Base-by-base conservation (phyloP, 2,797 vertebrate genomes). In the Myripristis jacobus region DNA sequence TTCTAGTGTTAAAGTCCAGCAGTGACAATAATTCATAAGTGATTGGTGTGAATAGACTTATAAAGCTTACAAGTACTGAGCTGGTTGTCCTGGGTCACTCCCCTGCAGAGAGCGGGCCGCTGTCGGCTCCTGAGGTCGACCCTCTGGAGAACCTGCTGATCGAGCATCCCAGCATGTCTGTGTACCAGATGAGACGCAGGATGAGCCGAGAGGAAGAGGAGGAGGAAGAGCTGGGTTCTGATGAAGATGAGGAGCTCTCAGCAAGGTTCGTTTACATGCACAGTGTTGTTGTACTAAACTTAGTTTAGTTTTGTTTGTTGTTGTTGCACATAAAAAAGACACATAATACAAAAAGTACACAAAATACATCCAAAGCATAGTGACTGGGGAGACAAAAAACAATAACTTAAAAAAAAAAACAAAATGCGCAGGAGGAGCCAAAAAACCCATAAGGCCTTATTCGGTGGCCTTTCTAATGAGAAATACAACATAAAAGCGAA, bases 111-210 rank as follows among this genome's bases (percentile, higher is more conserved):
- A 79, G 31, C 38, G 36, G 54, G 9, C 50, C 58, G 3, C 51
- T 90, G 22, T 69, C 68, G 0, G 64, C 58, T 12, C 65, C 85
- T 3, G 82, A 90, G 36, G 78, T 41, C 4, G 88, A 89, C 70
- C 86, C 90, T 6, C 86, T 94, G 3, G 93, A 94, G 89, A 92
- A 95, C 87, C 88, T 94, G 65, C 82, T 94, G 83, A 94, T 94
- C 1, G 94, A 94, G 66, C 94, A 94, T 57, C 93, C 94, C 63
- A 94, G 93, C 86, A 93, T 93, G 93, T 94, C 94, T 0, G 91
- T 94, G 18, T 94, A 94, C 82, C 92, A 94, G 83, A 89, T 89
- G 72, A 83, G 75, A 55, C 4, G 55, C 52, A 46, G 63, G 54
- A 63, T 76, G 31, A 62, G 36, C 1, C 70, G 41, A 29, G 59